Evolutionary conservation across 2,113 vertebrate species (phyloP), one percentile per base, ranked within the genome.

Genomic region (Hymenochirus boettgeri): DNA sequence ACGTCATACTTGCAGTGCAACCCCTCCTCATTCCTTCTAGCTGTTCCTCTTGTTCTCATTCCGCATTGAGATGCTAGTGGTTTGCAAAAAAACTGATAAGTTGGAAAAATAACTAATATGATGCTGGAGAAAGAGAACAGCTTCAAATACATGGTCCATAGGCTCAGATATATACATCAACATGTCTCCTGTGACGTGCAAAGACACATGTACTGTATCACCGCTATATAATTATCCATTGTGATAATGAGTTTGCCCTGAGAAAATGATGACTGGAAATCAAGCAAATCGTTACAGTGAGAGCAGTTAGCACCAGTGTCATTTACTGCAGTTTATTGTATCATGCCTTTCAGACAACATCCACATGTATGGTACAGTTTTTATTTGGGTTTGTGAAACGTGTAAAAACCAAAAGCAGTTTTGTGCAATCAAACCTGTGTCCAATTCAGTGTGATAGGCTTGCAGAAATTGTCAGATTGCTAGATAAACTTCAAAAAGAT

Each of bases 11-110:
- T 23, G 11, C 11, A 39, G 24, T n/a, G 17, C 22, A 58, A 29
- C 55, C 46, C 64, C 55, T 51, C 55, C 55, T 24, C 2, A 27
- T 27, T 19, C 35, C 47, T 51, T 57, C 56, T 18, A 31, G 25
- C 29, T 11, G n/a, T 23, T 1, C 22, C 48, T 42, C 46, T n/a
- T 25, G 17, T 51, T 50, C 31, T 7, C 27, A 37, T 33, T 67
- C 42, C 39, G 27, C 23, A 67, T 59, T 24, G 15, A 52, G 23
- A 59, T 59, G 31, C 58, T 58, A 50, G 21, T 26, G 31, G 55
- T 48, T 53, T 60, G 47, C 23, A 53, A 66, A 6, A 42, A 60
- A 57, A 42, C 53, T 39, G 55, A 58, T 52, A 66, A 66, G 33
- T 26, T 45, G 46, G 25, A 45, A 64, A 54, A 21, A n/a, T n/a